Evolutionary conservation across 2,113 vertebrate genomes (phyloP).

Genomic region (Bubo scandiacus): DNA sequence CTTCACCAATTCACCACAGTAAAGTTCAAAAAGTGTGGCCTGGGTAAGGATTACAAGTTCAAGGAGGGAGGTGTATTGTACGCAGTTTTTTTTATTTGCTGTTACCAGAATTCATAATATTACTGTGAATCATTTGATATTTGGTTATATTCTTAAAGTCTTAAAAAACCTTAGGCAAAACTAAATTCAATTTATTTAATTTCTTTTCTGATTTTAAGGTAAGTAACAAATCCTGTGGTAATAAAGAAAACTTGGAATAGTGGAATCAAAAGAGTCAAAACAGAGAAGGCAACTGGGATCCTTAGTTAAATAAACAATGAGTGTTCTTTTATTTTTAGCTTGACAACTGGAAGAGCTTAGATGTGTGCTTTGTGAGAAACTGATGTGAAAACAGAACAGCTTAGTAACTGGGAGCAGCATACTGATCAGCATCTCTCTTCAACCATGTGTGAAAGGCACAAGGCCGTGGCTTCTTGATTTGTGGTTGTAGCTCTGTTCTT

Average conservation of each 20-base stretch:
- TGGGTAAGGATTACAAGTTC: background rate
- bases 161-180: background rate
- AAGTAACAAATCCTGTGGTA: background rate
- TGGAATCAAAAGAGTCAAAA: background rate
- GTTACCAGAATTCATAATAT: background rate
- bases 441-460: background rate
- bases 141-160: background rate
- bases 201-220: background rate
- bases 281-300: background rate
- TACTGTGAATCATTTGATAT: background rate
- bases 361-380: background rate
- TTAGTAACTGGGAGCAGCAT: background rate
- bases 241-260: background rate
- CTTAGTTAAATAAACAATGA: background rate
- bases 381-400: background rate
- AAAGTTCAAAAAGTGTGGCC: background rate
- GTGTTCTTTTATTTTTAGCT: background rate
- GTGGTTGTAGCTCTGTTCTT: background rate
- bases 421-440: background rate
- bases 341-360: background rate
- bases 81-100: fast-evolving
- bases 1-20: background rate
- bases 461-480: background rate
- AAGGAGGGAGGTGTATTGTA: background rate
- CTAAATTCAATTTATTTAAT: background rate